phyloP scores from a whole-genome alignment of 1,140 invertebrate genomes.

The Phymastichus coffea region DNA sequence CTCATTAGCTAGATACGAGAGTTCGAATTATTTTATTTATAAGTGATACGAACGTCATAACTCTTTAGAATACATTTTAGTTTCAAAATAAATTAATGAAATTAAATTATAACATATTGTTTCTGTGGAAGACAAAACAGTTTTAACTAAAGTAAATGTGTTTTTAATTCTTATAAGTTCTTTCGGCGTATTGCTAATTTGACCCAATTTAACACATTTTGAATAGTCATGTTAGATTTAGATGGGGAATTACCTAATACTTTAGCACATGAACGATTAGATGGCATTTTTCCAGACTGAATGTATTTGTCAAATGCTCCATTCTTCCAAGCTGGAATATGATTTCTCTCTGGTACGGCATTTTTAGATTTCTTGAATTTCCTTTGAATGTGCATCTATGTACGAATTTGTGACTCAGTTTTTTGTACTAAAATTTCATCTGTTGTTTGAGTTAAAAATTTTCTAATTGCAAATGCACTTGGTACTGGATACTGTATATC shows the following conservation, averaged over 20 bases:
- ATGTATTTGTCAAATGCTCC: not conserved
- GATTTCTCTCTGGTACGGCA: not conserved
- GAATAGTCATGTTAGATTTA: not conserved
- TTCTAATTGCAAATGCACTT: not conserved
- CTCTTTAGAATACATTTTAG: no score
- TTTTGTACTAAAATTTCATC: not conserved
- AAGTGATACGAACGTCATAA: no score
- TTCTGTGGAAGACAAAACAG: no score
- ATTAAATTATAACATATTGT: no score
- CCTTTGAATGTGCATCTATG: constrained; percentile 3
- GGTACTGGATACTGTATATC: not conserved
- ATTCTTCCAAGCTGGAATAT: not conserved
- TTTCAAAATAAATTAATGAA: no score
- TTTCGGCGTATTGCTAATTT: not conserved
- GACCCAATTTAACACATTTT: not conserved
- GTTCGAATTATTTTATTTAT: no score
- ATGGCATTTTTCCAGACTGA: not conserved
- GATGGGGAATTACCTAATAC: not conserved
- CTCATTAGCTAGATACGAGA: no score
- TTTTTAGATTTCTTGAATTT: not conserved
- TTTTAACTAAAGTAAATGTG: no score
- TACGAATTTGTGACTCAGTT: not conserved
- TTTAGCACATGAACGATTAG: not conserved
- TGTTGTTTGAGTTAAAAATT: not conserved
- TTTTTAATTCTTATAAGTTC: no score